Percentiles rank a stretch among this genome's conserved stretches.
phyloP scores from a whole-genome alignment of 1,140 invertebrate species.

The Conus betulinus region DNA sequence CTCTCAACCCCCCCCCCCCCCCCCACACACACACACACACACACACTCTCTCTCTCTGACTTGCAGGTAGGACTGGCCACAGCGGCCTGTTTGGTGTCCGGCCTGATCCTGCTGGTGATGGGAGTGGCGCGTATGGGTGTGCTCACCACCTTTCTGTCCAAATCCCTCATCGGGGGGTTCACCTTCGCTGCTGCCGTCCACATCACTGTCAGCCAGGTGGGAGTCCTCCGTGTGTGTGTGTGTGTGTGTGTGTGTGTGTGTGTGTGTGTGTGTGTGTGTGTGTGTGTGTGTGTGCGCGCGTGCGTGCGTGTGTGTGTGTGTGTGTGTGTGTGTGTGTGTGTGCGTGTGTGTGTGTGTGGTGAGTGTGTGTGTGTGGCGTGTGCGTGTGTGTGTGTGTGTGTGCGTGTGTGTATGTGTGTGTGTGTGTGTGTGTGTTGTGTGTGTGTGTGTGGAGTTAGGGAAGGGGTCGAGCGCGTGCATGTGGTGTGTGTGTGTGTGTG shows the following conservation, averaged over 20 bases:
- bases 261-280: neutral
- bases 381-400: too few relatives aligned
- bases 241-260: slow-evolving; percentile 77
- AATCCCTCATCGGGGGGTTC: slow-evolving; percentile 92
- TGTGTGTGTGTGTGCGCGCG: neutral
- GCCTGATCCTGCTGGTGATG: slow-evolving; percentile 80
- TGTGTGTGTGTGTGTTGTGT: too few relatives aligned
- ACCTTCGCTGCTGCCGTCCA: slow-evolving; percentile 92
- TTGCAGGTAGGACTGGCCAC: slow-evolving; percentile 44
- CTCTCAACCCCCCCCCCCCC: too few relatives aligned
- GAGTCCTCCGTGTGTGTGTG: too few relatives aligned
- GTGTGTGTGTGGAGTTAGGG: too few relatives aligned
- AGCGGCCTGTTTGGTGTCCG: slow-evolving; percentile 47
- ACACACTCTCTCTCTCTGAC: slow-evolving; percentile 51
- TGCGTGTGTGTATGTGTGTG: too few relatives aligned
- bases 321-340: neutral
- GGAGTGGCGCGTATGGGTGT: slow-evolving; percentile 87
- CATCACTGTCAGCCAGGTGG: too few relatives aligned
- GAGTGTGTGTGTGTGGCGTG: too few relatives aligned
- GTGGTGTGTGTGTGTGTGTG: too few relatives aligned
- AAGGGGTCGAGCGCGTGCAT: too few relatives aligned
- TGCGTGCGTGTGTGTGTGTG: neutral
- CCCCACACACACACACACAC: too few relatives aligned
- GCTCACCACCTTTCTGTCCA: slow-evolving; percentile 88
- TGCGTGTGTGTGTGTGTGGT: too few relatives aligned